These are phyloP conservation scores for Bovichtus diacanthus DNA, from an alignment of 2,797 vertebrate genomes.

Conservation along the genomic window DNA sequence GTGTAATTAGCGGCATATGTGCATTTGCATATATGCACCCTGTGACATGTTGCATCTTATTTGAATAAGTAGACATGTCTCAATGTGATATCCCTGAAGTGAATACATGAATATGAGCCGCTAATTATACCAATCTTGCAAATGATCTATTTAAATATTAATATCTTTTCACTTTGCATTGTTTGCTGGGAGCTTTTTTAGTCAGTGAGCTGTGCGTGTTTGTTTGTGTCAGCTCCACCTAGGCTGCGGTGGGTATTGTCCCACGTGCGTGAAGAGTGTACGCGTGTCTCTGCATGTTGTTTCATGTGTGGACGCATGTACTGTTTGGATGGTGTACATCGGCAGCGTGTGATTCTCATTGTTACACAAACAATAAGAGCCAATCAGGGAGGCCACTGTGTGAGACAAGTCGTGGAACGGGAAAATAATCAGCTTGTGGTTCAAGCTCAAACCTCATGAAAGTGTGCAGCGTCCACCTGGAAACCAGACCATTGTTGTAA, in stretches of 20 bases:
- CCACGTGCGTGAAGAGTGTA: slow-evolving; percentile 50
- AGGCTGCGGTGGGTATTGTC: slow-evolving; percentile 68
- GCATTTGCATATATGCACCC: slow-evolving; percentile 83
- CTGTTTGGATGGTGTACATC: slow-evolving; percentile 48
- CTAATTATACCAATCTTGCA: slow-evolving; percentile 88
- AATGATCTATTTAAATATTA: slow-evolving; percentile 88
- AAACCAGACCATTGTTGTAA: slow-evolving; percentile 21
- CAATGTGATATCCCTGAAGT: slow-evolving; percentile 83
- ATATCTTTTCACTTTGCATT: slow-evolving; percentile 84
- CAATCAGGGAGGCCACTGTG: slow-evolving; percentile 57
- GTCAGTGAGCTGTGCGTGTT: slow-evolving; percentile 71
- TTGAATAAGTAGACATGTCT: slow-evolving; percentile 84
- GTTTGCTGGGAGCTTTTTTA: slow-evolving; percentile 79
- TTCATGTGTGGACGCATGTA: slow-evolving; percentile 66
- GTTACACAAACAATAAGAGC: slow-evolving; percentile 65
- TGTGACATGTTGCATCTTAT: slow-evolving; percentile 84
- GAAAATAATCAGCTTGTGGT: slow-evolving; percentile 21
- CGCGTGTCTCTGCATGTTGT: slow-evolving; percentile 42
- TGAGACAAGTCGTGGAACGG: slow-evolving; percentile 56
- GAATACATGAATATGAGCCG: slow-evolving; percentile 86
- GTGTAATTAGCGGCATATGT: slow-evolving; percentile 84
- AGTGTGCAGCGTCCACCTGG: slow-evolving; percentile 21
- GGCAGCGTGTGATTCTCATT: slow-evolving; percentile 58
- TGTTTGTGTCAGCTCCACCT: slow-evolving; percentile 80
- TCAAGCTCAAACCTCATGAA: slow-evolving; percentile 15